Conservation (phyloP, 2,888 invertebrate genomes). For the Ceraclea dissimilis region DNA sequence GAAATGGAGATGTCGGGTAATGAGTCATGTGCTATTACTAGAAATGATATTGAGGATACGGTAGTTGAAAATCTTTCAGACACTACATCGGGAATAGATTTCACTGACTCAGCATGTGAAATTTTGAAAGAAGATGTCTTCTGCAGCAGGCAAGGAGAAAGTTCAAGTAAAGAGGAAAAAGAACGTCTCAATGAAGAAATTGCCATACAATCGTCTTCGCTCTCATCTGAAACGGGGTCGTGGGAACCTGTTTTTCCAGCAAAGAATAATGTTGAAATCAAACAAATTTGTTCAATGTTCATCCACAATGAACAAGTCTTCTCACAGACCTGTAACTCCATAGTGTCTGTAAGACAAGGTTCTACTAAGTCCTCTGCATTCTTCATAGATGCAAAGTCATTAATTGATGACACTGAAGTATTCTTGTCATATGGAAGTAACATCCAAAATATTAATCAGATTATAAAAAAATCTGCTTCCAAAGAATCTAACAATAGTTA, state of each 20-base stretch:
- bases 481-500: constrained; percentile 35
- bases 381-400: constrained; percentile 71
- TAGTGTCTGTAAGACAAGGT: constrained; percentile 35
- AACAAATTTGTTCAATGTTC: constrained; percentile 42
- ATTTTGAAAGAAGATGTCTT: constrained; percentile 6
- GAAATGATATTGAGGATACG: constrained; percentile 38
- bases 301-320: constrained; percentile 37
- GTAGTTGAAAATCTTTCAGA: constrained; percentile 41
- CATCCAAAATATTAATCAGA: neutral
- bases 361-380: constrained; percentile 49
- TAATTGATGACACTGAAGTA: constrained; percentile 61
- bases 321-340: constrained; percentile 31
- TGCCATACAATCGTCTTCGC: constrained; percentile 54
- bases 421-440: constrained; percentile 26
- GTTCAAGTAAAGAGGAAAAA: constrained; percentile 48
- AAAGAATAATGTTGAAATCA: constrained; percentile 33
- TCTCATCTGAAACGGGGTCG: constrained; percentile 57
- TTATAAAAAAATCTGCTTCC: neutral
- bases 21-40: constrained; percentile 33
- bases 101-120: constrained; percentile 29
- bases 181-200: constrained; percentile 56
- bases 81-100: constrained; percentile 37
- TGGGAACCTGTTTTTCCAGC: constrained; percentile 57
- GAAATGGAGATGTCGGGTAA: constrained; percentile 39
- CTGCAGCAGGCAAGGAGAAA: constrained; percentile 3